Evolutionary conservation across 2,113 vertebrate genomes (phyloP).

Genomic region (Trogon surrucura): DNA sequence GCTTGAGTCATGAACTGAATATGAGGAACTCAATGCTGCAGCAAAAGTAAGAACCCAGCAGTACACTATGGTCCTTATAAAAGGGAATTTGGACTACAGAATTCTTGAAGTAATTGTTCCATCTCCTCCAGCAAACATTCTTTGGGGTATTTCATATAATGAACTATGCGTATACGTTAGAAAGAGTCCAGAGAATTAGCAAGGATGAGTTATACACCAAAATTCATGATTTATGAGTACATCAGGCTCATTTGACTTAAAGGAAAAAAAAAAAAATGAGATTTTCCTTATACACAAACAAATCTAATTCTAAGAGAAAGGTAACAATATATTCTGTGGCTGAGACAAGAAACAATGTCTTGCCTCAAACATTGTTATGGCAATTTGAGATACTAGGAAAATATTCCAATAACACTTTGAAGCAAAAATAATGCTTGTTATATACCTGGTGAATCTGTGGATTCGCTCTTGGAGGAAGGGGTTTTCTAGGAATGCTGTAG

Average conservation of each 20-base stretch:
- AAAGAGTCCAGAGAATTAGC: background rate
- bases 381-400: background rate
- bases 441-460: background rate
- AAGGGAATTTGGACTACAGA: background rate
- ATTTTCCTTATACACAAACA: background rate
- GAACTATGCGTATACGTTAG: background rate
- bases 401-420: background rate
- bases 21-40: background rate
- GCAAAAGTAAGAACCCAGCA: background rate
- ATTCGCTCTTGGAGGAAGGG: background rate
- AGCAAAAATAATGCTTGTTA: background rate
- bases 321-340: background rate
- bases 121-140: fast-evolving
- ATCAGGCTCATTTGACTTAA: background rate
- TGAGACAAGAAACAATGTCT: background rate
- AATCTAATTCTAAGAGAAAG: background rate
- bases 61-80: background rate
- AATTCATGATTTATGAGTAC: background rate
- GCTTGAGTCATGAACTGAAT: background rate
- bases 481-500: background rate
- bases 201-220: background rate
- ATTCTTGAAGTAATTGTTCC: background rate
- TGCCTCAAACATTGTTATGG: background rate
- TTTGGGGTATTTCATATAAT: background rate
- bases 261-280: background rate